Percentiles rank a stretch among this genome's conserved stretches.
Conservation (phyloP, 2,888 invertebrate species). For the Drosophila sordidula region DNA sequence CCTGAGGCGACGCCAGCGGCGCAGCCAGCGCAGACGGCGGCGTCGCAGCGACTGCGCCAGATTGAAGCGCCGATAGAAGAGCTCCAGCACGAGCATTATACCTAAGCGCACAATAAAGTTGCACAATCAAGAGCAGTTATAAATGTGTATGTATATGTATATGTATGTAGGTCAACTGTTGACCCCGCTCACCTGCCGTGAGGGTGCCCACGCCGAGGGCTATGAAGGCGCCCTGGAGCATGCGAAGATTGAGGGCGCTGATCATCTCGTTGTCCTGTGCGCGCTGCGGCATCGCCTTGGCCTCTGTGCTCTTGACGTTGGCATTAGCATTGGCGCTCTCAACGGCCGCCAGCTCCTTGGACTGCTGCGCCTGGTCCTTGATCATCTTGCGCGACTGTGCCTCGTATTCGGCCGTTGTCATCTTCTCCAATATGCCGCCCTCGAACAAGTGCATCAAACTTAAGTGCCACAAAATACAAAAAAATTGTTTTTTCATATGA, state of each 20-base stretch:
- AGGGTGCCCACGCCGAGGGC: constrained; percentile 88
- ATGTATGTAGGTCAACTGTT: too few relatives aligned
- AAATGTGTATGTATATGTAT: too few relatives aligned
- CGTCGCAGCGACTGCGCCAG: constrained; percentile 47
- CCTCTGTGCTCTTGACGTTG: constrained; percentile 52
- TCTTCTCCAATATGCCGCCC: constrained; percentile 91
- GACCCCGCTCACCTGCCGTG: constrained; percentile 85
- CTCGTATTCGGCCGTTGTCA: constrained; percentile 91
- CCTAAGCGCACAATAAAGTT: constrained; percentile 31
- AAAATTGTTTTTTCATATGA: too few relatives aligned
- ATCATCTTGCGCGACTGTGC: constrained; percentile 87
- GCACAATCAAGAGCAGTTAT: background rate
- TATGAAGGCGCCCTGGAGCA: constrained; percentile 91
- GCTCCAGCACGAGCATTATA: constrained; percentile 69
- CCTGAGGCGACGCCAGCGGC: constrained; percentile 52
- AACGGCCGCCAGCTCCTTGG: constrained; percentile 42
- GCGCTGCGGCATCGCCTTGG: constrained; percentile 38
- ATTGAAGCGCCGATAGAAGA: constrained; percentile 63
- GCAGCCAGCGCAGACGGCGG: constrained; percentile 50
- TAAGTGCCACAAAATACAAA: background rate
- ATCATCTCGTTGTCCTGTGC: constrained; percentile 80
- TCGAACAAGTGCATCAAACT: constrained; percentile 91
- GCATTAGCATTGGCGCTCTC: constrained; percentile 65
- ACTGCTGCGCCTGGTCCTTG: constrained; percentile 66
- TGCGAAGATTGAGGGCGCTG: constrained; percentile 89